Evolutionary conservation across 1,140 invertebrate species (phyloP).

Genomic region (Dendrolimus punctatus): DNA sequence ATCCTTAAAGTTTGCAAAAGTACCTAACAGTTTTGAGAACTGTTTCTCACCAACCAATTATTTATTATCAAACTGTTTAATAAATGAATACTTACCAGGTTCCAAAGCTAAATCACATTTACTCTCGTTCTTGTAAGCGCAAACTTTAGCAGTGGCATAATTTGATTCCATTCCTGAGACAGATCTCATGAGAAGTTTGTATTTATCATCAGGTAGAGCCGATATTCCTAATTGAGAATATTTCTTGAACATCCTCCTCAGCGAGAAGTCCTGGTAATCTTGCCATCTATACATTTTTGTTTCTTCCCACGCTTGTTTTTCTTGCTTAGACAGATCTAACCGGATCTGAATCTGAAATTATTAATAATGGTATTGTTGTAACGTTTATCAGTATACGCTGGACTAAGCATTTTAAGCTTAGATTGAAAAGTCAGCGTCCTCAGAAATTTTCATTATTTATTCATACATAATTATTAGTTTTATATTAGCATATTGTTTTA

Average conservation of each 20-base stretch:
- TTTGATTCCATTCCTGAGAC: conserved; percentile 84
- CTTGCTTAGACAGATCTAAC: conserved; percentile 57
- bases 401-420: too few species aligned
- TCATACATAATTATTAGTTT: too few species aligned
- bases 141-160: conserved; percentile 87
- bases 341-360: conserved; percentile 58
- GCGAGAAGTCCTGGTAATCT: conserved; percentile 74
- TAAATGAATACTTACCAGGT: conserved; percentile 75
- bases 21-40: too few species aligned
- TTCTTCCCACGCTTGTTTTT: conserved; percentile 72
- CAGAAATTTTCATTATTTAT: too few species aligned
- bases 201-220: conserved; percentile 79
- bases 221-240: conserved; percentile 78
- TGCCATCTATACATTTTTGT: conserved; percentile 77
- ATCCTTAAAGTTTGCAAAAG: too few species aligned
- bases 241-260: conserved; percentile 78
- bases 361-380: not conserved
- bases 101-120: conserved; percentile 84
- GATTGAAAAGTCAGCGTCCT: too few species aligned
- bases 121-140: conserved; percentile 75
- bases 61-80: not conserved
- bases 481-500: too few species aligned
- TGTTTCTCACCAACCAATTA: too few species aligned
- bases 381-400: too few species aligned
- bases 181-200: conserved; percentile 75